These are phyloP conservation scores for Microtus montanus DNA, from an alignment of 2,113 vertebrate genomes.

Conservation along the genomic window DNA sequence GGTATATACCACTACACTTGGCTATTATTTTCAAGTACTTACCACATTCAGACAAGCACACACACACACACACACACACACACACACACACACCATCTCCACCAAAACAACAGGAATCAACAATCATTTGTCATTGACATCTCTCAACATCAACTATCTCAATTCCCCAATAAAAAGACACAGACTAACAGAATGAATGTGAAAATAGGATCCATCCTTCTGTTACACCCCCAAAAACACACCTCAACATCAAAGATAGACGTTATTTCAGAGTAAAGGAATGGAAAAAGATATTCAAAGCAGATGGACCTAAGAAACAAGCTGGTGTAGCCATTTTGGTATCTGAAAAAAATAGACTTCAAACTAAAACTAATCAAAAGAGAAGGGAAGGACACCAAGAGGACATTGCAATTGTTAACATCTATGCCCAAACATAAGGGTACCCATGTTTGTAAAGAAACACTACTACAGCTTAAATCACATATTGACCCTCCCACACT, in stretches of 20 bases:
- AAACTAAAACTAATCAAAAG: not conserved
- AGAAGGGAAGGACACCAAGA: not conserved
- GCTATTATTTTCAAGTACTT: not conserved
- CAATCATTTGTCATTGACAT: not conserved
- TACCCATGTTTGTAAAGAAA: not conserved
- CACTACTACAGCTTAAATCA: not conserved
- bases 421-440: not conserved
- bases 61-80: not conserved
- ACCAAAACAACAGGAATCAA: not conserved
- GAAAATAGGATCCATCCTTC: not conserved
- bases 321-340: not conserved
- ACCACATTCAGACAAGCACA: not conserved
- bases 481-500: not conserved
- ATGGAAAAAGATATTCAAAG: not conserved
- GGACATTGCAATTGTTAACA: not conserved
- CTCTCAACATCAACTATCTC: not conserved
- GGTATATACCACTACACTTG: not conserved
- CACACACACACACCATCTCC: not conserved
- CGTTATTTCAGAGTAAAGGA: not conserved
- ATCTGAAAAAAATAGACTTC: not conserved
- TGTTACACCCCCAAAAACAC: not conserved
- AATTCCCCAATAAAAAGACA: not conserved
- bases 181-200: not conserved
- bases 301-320: not conserved
- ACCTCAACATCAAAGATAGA: not conserved